Evolutionary conservation across 2,113 vertebrate genomes (phyloP).

Genomic region (Sturnira hondurensis): DNA sequence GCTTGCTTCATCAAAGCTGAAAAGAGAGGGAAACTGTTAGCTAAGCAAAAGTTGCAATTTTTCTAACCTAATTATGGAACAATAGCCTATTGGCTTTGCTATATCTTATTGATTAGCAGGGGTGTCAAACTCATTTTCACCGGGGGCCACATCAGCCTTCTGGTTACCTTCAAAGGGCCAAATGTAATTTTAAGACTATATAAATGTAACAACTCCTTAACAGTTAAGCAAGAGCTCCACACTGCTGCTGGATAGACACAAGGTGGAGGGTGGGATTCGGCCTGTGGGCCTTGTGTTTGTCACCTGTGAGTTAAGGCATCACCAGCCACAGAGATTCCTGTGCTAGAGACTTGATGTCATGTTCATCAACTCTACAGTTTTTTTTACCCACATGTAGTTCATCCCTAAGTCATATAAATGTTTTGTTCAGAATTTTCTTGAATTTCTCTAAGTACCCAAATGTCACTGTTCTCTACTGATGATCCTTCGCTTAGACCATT

Average conservation of each 20-base stretch:
- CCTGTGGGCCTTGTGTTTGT: too few species aligned
- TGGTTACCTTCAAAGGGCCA: too few species aligned
- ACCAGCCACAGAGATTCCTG: neutral
- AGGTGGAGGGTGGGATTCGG: too few species aligned
- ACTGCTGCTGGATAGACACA: too few species aligned
- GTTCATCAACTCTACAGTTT: neutral
- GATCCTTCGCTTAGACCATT: neutral
- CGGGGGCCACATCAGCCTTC: too few species aligned
- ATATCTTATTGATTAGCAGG: neutral
- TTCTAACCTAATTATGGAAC: neutral
- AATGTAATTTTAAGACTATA: too few species aligned
- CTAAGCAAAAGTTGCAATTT: neutral
- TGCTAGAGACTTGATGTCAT: slow-evolving; percentile 8
- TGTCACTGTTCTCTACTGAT: neutral
- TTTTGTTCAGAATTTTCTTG: neutral
- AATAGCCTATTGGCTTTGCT: neutral
- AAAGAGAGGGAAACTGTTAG: neutral
- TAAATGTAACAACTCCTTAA: too few species aligned
- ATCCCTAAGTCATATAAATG: neutral
- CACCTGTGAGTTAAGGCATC: neutral
- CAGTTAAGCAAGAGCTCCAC: too few species aligned
- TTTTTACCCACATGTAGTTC: neutral
- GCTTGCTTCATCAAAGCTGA: neutral
- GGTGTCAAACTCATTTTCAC: too few species aligned
- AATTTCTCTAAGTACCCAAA: neutral